These are phyloP conservation scores for Gallinago nigripennis DNA, from an alignment of 2,797 vertebrate genomes.

Conservation along the genomic window DNA sequence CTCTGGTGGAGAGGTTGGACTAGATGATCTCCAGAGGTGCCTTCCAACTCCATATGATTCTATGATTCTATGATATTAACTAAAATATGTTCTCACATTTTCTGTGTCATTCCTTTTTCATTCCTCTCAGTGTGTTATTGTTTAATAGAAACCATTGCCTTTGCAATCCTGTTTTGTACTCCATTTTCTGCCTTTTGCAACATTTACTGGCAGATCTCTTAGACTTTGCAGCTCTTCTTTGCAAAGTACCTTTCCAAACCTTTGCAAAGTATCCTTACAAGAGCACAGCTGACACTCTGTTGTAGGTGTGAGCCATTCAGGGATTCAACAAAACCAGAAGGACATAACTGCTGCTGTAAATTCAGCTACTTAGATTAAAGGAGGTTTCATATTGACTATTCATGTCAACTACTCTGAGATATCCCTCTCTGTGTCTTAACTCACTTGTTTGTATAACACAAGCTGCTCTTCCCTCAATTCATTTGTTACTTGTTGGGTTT, in stretches of 20 bases:
- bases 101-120: background rate
- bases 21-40: too few relatives aligned
- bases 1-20: too few relatives aligned
- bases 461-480: background rate
- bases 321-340: background rate
- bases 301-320: background rate
- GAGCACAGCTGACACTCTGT: background rate
- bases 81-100: background rate
- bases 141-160: background rate
- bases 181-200: background rate
- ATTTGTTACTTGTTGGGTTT: background rate
- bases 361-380: rapidly evolving
- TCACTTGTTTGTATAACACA: background rate
- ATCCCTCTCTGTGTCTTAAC: background rate
- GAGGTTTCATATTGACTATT: background rate
- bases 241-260: background rate
- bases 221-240: background rate
- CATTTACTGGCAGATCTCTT: background rate
- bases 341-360: background rate
- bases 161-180: background rate
- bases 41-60: too few relatives aligned
- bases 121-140: background rate
- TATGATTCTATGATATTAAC: background rate
- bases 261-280: background rate
- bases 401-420: background rate